Percentiles rank a stretch among this genome's conserved stretches.
Evolutionary conservation across 2,888 invertebrate genomes (phyloP).

Genomic region (Drosophila silvestris): DNA sequence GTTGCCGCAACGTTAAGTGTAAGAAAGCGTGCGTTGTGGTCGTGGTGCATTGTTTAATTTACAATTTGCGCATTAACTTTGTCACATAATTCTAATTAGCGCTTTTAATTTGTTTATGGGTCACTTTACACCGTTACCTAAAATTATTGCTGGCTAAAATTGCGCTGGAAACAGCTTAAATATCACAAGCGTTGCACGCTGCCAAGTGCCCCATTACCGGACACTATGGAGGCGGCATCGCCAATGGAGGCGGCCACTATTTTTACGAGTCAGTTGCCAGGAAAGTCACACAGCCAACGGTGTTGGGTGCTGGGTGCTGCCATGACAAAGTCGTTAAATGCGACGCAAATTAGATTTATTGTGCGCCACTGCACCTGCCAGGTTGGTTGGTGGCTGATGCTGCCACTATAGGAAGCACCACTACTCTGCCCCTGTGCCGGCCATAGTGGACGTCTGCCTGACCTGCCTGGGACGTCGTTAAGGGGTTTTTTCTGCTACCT

Average conservation of each 20-base stretch:
- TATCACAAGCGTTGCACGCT: constrained; percentile 60
- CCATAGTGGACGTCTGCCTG: constrained; percentile 53
- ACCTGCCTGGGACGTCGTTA: constrained; percentile 58
- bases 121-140: constrained; percentile 78
- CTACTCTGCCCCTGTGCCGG: constrained; percentile 7
- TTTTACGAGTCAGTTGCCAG: constrained; percentile 65
- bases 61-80: constrained; percentile 81
- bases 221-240: constrained; percentile 14
- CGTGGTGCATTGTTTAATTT: constrained; percentile 76
- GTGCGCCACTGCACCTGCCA: constrained; percentile 79
- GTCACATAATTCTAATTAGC: constrained; percentile 82
- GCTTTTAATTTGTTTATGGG: constrained; percentile 82
- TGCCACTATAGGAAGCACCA: constrained; percentile 16
- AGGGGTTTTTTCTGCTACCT: constrained; percentile 31
- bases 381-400: constrained; percentile 36
- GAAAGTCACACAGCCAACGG: constrained; percentile 42
- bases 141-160: constrained; percentile 77
- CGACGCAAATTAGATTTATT: constrained; percentile 85
- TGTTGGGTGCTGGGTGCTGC: constrained; percentile 33
- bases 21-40: constrained; percentile 27
- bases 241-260: constrained; percentile 58
- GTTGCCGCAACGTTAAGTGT: constrained; percentile 43
- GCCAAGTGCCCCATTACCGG: constrained; percentile 75
- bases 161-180: constrained; percentile 74
- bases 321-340: constrained; percentile 84